Evolutionary conservation across 2,888 invertebrate genomes (phyloP), one percentile per base, ranked within the genome.

Genomic region (Tenthredo distinguenda): DNA sequence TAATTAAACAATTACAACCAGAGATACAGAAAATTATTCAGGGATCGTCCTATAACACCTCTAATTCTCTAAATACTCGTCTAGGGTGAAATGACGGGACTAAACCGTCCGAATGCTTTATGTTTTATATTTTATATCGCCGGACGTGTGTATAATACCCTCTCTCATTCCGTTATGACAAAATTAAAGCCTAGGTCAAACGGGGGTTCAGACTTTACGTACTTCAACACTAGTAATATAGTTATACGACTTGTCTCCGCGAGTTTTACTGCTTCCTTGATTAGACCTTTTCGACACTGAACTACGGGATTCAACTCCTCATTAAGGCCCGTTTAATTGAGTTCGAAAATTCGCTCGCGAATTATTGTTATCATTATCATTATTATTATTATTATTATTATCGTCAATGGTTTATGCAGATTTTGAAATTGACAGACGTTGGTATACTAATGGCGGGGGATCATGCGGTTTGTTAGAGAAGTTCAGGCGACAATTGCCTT

Each of bases 401-500:
- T 55, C 55, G 55, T 55, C n/a, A 55, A 55, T n/a, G 7, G n/a
- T 55, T 55, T 55, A 55, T n/a, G n/a, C n/a, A 55, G 55, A 50
- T 50, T 77, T 50, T 21, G 55, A 18, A 37, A 79, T 47, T 79
- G 76, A 40, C 12, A 47, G 12, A 77, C 34, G 31, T 55, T 5
- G 34, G n/a, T 31, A 55, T 18, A 34, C 37, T 81, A 62, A 62
- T 31, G 34, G 81, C n/a, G 18, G 37, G 40, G 58, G 58, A 81
- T 81, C 62, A 62, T 34, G 68, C 26, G 47, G 83, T 71, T 68
- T 83, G 55, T 83, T 58, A 50, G 71, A 40, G 50, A 50, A 50
- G 40, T 26, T 15, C 18, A 47, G 83, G 68, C 43, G 83, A 83
- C 83, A 83, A 83, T 83, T 83, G 83, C 68, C 55, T 83, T 34